Conservation (phyloP, 2,113 vertebrate genomes). For the Bagarius yarrelli region DNA sequence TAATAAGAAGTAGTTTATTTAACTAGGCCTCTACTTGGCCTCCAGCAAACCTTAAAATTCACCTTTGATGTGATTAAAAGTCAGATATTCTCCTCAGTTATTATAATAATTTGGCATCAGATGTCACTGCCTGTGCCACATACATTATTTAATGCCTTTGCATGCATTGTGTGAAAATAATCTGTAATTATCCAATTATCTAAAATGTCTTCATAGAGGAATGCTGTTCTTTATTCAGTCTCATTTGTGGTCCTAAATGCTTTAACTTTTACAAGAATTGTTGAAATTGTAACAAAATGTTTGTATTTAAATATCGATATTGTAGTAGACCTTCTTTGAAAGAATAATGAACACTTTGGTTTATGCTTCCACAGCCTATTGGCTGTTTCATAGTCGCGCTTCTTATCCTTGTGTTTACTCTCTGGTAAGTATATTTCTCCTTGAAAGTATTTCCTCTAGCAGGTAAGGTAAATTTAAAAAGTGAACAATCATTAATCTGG, state of each 20-base stretch:
- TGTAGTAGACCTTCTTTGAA: neutral
- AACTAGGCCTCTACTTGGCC: neutral
- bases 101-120: constrained; percentile 11
- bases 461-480: neutral
- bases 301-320: neutral
- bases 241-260: neutral
- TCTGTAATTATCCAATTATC: constrained; percentile 20
- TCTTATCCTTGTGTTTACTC: neutral
- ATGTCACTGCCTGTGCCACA: constrained; percentile 3
- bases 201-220: neutral
- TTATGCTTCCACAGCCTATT: neutral
- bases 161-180: neutral
- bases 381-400: neutral
- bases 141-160: constrained; percentile 7
- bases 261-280: neutral
- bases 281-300: neutral
- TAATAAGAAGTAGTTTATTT: neutral
- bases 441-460: neutral
- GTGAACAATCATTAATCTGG: neutral
- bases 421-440: neutral
- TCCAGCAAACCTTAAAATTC: constrained; percentile 4
- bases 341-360: neutral
- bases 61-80: constrained; percentile 15
- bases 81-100: constrained; percentile 6
- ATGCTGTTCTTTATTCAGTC: no score